These are phyloP conservation scores for Thaumetopoea pityocampa DNA, from an alignment of 1,140 invertebrate species.

Conservation along the genomic window DNA sequence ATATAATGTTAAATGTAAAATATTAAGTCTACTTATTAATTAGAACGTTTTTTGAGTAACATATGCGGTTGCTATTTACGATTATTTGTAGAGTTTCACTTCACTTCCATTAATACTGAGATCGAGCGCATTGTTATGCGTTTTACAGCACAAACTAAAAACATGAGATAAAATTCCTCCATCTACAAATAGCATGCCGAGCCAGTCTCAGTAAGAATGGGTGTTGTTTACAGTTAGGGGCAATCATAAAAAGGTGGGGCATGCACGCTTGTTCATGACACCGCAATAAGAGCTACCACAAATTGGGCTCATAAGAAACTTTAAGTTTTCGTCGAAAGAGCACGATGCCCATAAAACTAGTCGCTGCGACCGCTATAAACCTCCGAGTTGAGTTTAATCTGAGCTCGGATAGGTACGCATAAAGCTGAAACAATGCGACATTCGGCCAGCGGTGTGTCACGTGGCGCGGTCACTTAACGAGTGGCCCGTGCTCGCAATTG, in stretches of 20 bases:
- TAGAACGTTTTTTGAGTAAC: too few species aligned
- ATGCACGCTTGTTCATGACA: conserved; percentile 56
- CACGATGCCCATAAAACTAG: conserved; percentile 52
- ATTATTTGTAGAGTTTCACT: conserved; percentile 8
- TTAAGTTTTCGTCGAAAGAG: conserved; percentile 60
- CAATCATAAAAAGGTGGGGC: conserved; percentile 69
- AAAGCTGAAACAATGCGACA: conserved; percentile 70
- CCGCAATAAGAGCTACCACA: conserved; percentile 58
- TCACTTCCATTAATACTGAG: conserved; percentile 9
- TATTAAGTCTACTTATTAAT: too few species aligned
- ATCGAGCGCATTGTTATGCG: conserved; percentile 16
- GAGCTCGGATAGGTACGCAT: conserved; percentile 58
- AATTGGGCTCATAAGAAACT: conserved; percentile 69
- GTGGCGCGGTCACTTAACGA: conserved; percentile 51
- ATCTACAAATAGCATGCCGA: conserved; percentile 35
- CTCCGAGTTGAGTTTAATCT: conserved; percentile 63
- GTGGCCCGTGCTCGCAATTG: conserved; percentile 67
- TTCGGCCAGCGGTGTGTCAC: conserved; percentile 46
- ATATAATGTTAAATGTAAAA: too few species aligned
- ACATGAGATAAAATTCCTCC: conserved; percentile 31
- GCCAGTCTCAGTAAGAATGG: conserved; percentile 52
- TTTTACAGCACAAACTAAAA: too few species aligned
- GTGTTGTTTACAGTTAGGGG: conserved; percentile 69
- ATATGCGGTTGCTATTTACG: conserved; percentile 7
- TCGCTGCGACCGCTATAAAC: conserved; percentile 62